phyloP scores from a whole-genome alignment of 2,888 invertebrate genomes.

The Pelosia muscerda region DNA sequence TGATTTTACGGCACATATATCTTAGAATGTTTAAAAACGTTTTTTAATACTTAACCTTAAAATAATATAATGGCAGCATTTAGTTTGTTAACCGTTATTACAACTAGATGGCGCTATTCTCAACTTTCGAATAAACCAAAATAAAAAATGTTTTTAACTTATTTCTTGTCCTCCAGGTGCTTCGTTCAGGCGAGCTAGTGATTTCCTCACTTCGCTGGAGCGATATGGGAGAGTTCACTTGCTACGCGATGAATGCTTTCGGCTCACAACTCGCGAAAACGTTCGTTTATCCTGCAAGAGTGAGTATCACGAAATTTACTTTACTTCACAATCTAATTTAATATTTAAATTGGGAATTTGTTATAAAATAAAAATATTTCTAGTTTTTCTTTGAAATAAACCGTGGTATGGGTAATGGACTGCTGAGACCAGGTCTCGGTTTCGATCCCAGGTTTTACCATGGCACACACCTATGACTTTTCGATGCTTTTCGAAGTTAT shows the following conservation, averaged over 20 bases:
- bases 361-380: constrained; percentile 5
- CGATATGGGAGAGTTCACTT: constrained; percentile 94
- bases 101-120: constrained; percentile 7
- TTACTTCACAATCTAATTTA: no score
- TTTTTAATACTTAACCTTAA: no score
- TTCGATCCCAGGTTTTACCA: no score
- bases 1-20: no score
- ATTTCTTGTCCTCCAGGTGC: constrained; percentile 71
- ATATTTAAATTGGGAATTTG: neutral
- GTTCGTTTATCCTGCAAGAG: constrained; percentile 91
- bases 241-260: constrained; percentile 89
- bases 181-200: constrained; percentile 92
- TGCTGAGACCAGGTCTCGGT: no score
- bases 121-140: neutral
- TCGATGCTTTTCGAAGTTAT: no score
- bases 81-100: neutral
- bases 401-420: no score
- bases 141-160: neutral
- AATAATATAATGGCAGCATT: no score
- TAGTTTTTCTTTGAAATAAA: no score
- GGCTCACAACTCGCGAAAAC: constrained; percentile 88
- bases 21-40: no score
- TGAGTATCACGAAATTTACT: constrained; percentile 53
- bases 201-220: constrained; percentile 91
- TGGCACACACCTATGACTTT: no score